These are phyloP conservation scores for Meiosimyza decipiens DNA, from an alignment of 2,888 invertebrate species.

Conservation along the genomic window DNA sequence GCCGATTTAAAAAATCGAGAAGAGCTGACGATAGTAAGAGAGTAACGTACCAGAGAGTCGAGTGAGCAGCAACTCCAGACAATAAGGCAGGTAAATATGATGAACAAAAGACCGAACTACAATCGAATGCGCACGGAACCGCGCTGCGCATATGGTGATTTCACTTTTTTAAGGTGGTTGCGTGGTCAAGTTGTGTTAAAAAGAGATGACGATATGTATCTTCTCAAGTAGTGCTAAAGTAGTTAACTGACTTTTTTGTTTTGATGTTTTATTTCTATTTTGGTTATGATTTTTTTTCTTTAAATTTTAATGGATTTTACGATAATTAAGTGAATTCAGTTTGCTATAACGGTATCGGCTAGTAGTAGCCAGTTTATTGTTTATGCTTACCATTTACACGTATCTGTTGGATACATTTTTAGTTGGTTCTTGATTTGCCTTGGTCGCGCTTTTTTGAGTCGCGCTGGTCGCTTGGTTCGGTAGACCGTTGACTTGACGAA, in stretches of 20 bases:
- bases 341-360: slow-evolving; percentile 1
- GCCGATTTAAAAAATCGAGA: not conserved
- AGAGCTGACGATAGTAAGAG: too few species aligned
- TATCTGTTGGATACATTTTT: slow-evolving; percentile 20
- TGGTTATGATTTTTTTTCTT: too few species aligned
- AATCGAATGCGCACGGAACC: not conserved
- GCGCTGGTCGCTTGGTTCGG: slow-evolving; percentile 20
- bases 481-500: not conserved
- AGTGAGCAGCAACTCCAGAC: slow-evolving; percentile 32
- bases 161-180: too few species aligned
- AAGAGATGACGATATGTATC: too few species aligned
- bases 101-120: slow-evolving; percentile 2
- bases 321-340: not conserved
- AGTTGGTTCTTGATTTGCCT: not conserved
- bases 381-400: not conserved
- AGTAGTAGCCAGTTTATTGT: not conserved
- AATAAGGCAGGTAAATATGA: slow-evolving; percentile 41
- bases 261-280: too few species aligned
- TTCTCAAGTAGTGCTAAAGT: too few species aligned
- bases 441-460: not conserved
- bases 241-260: too few species aligned
- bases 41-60: slow-evolving; percentile 23
- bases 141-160: too few species aligned
- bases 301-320: too few species aligned
- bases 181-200: too few species aligned